These are phyloP conservation scores for Melanchra persicariae DNA, from an alignment of 2,888 invertebrate species.

Conservation along the genomic window DNA sequence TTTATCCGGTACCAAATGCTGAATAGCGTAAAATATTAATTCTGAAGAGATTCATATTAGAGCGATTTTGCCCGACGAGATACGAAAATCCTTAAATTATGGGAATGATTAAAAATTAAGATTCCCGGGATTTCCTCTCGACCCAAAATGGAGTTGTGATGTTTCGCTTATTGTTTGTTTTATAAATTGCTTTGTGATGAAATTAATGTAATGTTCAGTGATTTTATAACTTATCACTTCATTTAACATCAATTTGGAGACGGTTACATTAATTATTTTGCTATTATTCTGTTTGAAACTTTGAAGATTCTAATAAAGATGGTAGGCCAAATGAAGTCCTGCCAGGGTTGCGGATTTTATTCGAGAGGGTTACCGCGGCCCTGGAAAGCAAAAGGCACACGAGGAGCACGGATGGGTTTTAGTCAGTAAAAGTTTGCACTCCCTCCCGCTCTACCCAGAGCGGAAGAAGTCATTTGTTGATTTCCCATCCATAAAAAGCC, in stretches of 20 bases:
- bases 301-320: background rate
- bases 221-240: slow-evolving; percentile 9
- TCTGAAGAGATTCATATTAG: slow-evolving; percentile 34
- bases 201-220: slow-evolving; percentile 23
- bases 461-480: too few species aligned
- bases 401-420: too few species aligned
- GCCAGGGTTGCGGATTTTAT: too few species aligned
- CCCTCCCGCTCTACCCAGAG: too few species aligned
- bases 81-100: slow-evolving; percentile 29
- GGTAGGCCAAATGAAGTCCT: too few species aligned
- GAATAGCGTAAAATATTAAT: slow-evolving; percentile 43
- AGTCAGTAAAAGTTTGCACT: too few species aligned
- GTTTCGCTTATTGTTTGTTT: slow-evolving; percentile 41
- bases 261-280: slow-evolving; percentile 9
- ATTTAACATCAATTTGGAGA: slow-evolving; percentile 4
- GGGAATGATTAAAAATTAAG: slow-evolving; percentile 29
- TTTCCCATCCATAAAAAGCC: too few species aligned
- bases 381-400: too few species aligned
- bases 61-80: slow-evolving; percentile 31
- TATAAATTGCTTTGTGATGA: slow-evolving; percentile 40
- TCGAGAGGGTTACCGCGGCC: too few species aligned
- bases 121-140: slow-evolving; percentile 15
- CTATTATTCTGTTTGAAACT: background rate
- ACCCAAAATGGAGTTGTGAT: slow-evolving; percentile 29
- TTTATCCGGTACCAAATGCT: slow-evolving; percentile 20